These are phyloP conservation scores for Tinea semifulvella DNA, from an alignment of 2,888 invertebrate species.

Conservation along the genomic window DNA sequence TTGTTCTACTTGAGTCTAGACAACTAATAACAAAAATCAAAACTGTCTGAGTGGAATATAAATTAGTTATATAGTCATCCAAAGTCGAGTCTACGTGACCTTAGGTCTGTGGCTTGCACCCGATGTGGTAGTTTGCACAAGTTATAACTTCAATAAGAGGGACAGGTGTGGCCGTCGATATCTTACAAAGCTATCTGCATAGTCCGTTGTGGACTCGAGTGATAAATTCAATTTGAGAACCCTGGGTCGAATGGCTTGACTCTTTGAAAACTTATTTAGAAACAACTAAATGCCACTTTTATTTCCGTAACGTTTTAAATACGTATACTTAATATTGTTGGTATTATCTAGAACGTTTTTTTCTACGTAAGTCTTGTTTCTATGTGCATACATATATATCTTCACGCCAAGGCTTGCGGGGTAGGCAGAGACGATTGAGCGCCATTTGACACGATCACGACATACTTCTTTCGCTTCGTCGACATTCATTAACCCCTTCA, in stretches of 20 bases:
- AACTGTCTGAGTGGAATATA: constrained; percentile 1
- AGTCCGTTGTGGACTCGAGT: constrained; percentile 17
- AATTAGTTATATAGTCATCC: constrained; percentile 7
- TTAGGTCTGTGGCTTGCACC: constrained; percentile 23
- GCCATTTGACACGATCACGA: too few relatives aligned
- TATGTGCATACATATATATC: too few relatives aligned
- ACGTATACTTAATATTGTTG: not conserved
- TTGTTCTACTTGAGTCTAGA: too few relatives aligned
- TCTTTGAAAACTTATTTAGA: too few relatives aligned
- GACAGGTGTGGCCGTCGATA: constrained; percentile 45
- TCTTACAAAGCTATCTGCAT: constrained; percentile 53
- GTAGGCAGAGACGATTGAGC: too few relatives aligned
- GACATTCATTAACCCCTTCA: too few relatives aligned
- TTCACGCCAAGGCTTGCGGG: too few relatives aligned
- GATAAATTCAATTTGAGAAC: constrained; percentile 1
- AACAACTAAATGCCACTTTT: too few relatives aligned
- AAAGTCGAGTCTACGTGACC: constrained; percentile 23
- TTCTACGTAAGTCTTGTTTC: too few relatives aligned
- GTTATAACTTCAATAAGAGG: constrained; percentile 63
- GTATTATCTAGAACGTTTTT: too few relatives aligned
- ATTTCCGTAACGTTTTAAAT: too few relatives aligned
- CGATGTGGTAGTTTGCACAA: constrained; percentile 49
- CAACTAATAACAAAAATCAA: constrained; percentile 10
- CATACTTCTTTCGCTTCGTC: too few relatives aligned
- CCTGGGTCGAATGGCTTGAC: not conserved